Base-by-base conservation (phyloP, 2,113 vertebrate genomes). In the Hippocampus zosterae region DNA sequence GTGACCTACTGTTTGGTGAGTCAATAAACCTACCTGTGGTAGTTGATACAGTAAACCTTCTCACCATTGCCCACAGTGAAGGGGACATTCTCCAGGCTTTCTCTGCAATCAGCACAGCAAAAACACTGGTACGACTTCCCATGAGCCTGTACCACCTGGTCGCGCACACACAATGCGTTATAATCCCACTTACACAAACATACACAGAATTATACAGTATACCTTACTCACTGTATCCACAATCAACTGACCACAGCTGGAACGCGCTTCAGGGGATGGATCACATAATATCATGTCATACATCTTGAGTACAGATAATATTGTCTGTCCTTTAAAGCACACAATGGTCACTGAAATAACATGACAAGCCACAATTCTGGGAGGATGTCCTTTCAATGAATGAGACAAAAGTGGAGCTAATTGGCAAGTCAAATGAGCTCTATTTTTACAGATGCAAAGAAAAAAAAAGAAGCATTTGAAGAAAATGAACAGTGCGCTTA, bases 61-160 rank as follows among this genome's bases (percentile, higher is more conserved):
- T 88, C 92, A 78, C 94, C 88, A 82, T 92, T 74, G 10, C 95
- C 95, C 1, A 96, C 94, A 2, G 94, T 93, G 79, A 97, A 98
- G 18, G 92, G 92, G 46, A 92, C 93, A 42, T 94, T 95, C 4
- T 96, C 93, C 89, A 98, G 88, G 69, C 92, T 93, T 81, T 91
- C 92, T 0, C 92, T 93, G 70, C 95, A 98, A 74, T 96, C 81
- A 0, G 94, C 93, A 1, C 96, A 98, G 86, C 93, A 87, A 87
- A 98, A 98, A 75, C 96, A 98, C 74, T 98, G 96, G 81, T 95
- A 98, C 1, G 94, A 93, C 87, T 93, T 95, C 60, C 96, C 95
- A 1, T 91, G 91, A 23, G 96, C 96, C 89, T 98, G 96, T 69
- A 97, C 85, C 69, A 96, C 96, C 96, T 98, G 86, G 23, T 19